Evolutionary conservation across 2,113 vertebrate species (phyloP).

Genomic region (Melanostigma gelatinosum): DNA sequence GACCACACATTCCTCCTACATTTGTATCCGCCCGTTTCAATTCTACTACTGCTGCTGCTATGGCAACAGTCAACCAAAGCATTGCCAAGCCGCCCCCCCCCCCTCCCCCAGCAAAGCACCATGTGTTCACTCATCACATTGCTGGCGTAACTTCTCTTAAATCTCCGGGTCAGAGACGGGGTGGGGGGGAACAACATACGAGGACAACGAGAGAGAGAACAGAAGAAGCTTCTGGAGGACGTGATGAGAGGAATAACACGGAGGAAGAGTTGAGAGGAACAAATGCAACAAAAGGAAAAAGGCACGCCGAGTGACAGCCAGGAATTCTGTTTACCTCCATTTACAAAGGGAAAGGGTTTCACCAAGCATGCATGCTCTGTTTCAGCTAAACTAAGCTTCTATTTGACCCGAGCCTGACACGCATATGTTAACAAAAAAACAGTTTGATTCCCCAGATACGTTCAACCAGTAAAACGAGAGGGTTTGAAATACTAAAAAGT

Average conservation of each 20-base stretch:
- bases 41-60: conserved; percentile 64
- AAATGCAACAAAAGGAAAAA: neutral
- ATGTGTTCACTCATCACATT: conserved; percentile 37
- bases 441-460: neutral
- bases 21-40: conserved; percentile 19
- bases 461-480: neutral
- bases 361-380: neutral
- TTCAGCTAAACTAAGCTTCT: neutral
- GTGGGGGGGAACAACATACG: neutral
- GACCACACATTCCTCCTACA: conserved; percentile 18
- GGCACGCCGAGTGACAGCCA: neutral
- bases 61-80: conserved; percentile 83
- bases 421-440: neutral
- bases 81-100: conserved; percentile 23
- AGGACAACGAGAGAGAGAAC: neutral
- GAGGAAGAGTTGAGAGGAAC: neutral
- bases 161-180: conserved; percentile 23
- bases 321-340: conserved; percentile 6
- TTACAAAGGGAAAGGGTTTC: neutral
- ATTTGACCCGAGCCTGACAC: neutral
- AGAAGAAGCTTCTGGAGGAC: neutral
- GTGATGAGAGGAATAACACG: neutral
- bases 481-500: neutral
- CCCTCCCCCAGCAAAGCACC: conserved; percentile 41
- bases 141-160: conserved; percentile 15